Percentiles rank a stretch among this genome's conserved stretches.
These are phyloP conservation scores for Varecia variegata DNA, from an alignment of 2,797 vertebrate species.

Conservation along the genomic window DNA sequence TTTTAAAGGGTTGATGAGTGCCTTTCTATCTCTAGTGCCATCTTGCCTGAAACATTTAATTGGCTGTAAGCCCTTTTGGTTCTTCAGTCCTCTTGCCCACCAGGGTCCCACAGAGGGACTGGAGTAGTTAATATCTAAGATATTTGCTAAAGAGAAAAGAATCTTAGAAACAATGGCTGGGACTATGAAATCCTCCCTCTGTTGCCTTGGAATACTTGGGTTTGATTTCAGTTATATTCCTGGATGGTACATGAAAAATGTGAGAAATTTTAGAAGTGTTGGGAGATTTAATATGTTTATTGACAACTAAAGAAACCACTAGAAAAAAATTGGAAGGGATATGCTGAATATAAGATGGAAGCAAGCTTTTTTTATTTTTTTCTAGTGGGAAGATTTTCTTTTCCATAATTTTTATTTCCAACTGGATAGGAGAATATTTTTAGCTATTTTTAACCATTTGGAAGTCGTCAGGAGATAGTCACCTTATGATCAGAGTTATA, in stretches of 20 bases:
- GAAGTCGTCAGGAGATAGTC: background rate
- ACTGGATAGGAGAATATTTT: background rate
- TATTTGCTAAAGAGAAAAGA: background rate
- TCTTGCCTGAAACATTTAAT: too few species aligned
- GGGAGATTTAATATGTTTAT: background rate
- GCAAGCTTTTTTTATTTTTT: background rate
- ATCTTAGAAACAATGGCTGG: background rate
- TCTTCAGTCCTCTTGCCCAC: too few species aligned
- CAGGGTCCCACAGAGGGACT: too few species aligned
- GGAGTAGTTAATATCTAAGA: background rate
- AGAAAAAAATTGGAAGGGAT: background rate
- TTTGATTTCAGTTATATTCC: background rate
- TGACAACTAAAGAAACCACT: background rate
- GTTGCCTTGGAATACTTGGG: background rate
- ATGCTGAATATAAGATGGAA: background rate
- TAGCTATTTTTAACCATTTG: slow-evolving; percentile 11
- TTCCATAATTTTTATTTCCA: slow-evolving; percentile 18
- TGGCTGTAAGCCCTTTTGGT: too few species aligned
- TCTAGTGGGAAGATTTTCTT: background rate
- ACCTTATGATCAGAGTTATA: background rate
- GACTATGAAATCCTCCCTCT: background rate
- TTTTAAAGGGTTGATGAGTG: too few species aligned
- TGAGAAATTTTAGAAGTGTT: background rate
- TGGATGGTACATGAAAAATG: background rate
- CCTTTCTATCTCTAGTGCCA: too few species aligned